Conservation (phyloP, 2,113 vertebrate species). For the Bos javanicus region DNA sequence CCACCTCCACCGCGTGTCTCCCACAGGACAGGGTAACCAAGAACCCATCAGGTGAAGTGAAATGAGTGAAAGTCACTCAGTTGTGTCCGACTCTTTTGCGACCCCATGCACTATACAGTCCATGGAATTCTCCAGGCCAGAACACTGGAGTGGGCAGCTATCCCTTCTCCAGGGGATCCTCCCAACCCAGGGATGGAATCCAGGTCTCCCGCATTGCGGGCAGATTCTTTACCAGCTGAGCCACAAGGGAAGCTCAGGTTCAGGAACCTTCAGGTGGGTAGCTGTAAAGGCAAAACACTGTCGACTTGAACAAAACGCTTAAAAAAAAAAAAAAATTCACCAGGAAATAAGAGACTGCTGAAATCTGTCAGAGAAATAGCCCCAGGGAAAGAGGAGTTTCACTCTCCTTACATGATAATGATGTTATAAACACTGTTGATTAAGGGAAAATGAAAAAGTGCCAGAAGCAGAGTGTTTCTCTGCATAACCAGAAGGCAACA, state of each 20-base stretch:
- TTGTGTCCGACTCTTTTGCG: background rate
- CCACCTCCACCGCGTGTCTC: background rate
- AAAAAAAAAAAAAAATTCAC: background rate
- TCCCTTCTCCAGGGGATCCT: background rate
- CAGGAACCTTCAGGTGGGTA: background rate
- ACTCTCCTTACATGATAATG: background rate
- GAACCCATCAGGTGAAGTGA: background rate
- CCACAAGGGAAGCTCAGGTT: background rate
- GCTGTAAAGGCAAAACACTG: background rate
- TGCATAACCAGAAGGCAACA: background rate
- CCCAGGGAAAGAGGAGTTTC: background rate
- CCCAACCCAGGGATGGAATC: background rate
- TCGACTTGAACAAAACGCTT: background rate
- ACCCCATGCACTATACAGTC: background rate
- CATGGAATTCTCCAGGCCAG: background rate
- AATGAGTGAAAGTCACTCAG: background rate
- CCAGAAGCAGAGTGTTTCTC: background rate
- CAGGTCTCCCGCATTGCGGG: background rate
- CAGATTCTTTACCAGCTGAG: background rate
- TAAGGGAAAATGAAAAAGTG: background rate
- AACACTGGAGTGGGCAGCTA: background rate
- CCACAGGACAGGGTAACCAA: background rate
- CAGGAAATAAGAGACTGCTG: background rate
- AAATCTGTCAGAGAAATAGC: background rate
- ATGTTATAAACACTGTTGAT: background rate